phyloP scores from a whole-genome alignment of 1,140 invertebrate genomes.

The Oscheius sp. region DNA sequence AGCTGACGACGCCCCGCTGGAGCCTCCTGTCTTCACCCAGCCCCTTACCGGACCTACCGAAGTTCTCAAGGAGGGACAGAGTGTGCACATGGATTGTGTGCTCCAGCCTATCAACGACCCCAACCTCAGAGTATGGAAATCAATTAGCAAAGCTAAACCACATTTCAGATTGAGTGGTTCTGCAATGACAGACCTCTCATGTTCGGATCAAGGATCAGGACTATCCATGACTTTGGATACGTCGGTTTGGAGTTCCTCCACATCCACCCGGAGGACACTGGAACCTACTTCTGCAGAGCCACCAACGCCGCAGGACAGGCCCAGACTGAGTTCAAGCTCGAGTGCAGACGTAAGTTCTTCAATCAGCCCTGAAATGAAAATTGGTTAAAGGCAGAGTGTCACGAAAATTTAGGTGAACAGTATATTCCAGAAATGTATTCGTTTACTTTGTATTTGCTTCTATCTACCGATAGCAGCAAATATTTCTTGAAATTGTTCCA shows the following conservation, averaged over 20 bases:
- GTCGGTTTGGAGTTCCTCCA: constrained; percentile 74
- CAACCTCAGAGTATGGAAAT: constrained; percentile 80
- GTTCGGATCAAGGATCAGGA: constrained; percentile 78
- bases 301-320: constrained; percentile 88
- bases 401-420: too few relatives aligned
- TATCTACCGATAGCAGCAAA: too few relatives aligned
- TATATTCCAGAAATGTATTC: too few relatives aligned
- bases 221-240: constrained; percentile 91
- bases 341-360: constrained; percentile 49
- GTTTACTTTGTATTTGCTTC: too few relatives aligned
- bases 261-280: constrained; percentile 87
- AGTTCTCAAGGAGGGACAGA: constrained; percentile 72
- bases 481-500: too few relatives aligned
- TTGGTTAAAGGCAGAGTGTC: too few relatives aligned
- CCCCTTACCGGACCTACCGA: constrained; percentile 49
- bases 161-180: constrained; percentile 57
- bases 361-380: too few relatives aligned
- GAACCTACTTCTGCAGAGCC: constrained; percentile 86
- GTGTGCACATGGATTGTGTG: constrained; percentile 88
- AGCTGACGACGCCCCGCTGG: constrained; percentile 46
- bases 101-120: constrained; percentile 93
- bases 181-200: constrained; percentile 51
- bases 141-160: background rate
- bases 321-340: constrained; percentile 83
- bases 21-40: constrained; percentile 56